phyloP scores from a whole-genome alignment of 2,113 vertebrate species.

The Ictalurus furcatus region DNA sequence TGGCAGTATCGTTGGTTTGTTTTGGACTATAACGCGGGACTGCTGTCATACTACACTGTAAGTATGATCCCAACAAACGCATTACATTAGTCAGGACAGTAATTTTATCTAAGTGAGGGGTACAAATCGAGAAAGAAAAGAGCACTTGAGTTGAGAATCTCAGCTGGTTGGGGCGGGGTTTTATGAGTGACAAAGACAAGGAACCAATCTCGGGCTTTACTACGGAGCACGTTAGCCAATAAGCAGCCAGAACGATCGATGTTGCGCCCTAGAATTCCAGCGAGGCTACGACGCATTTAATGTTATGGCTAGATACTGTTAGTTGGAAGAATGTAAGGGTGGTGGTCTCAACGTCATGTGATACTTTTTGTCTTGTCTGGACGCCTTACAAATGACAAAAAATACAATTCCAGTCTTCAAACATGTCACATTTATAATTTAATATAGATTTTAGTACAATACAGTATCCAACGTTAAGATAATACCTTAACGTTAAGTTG shows the following conservation, averaged over 20 bases:
- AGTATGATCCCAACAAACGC: slow-evolving; percentile 52
- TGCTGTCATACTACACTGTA: slow-evolving; percentile 98
- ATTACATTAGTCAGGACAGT: not conserved
- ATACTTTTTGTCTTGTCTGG: slow-evolving; percentile 27
- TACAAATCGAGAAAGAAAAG: not conserved
- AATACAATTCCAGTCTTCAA: not conserved
- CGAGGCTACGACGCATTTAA: slow-evolving; percentile 40
- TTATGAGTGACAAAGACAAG: slow-evolving; percentile 47
- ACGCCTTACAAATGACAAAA: slow-evolving; percentile 7
- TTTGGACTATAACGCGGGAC: slow-evolving; percentile 92
- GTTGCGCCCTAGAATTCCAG: slow-evolving; percentile 39
- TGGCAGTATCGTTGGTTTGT: slow-evolving; percentile 99
- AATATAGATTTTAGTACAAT: not conserved
- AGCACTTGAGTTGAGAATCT: slow-evolving; percentile 68
- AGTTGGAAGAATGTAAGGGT: slow-evolving; percentile 40
- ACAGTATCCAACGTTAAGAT: not conserved
- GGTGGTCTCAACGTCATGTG: slow-evolving; percentile 40
- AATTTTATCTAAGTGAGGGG: not conserved
- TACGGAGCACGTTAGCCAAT: slow-evolving; percentile 59
- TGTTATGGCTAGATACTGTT: slow-evolving; percentile 14
- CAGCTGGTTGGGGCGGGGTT: slow-evolving; percentile 66
- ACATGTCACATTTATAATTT: not conserved
- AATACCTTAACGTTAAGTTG: not conserved
- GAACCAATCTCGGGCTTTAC: slow-evolving; percentile 55
- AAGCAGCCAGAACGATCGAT: not conserved